Evolutionary conservation across 1,140 invertebrate genomes (phyloP), one percentile per base, ranked within the genome.

Genomic region (Aradophagus sp.): DNA sequence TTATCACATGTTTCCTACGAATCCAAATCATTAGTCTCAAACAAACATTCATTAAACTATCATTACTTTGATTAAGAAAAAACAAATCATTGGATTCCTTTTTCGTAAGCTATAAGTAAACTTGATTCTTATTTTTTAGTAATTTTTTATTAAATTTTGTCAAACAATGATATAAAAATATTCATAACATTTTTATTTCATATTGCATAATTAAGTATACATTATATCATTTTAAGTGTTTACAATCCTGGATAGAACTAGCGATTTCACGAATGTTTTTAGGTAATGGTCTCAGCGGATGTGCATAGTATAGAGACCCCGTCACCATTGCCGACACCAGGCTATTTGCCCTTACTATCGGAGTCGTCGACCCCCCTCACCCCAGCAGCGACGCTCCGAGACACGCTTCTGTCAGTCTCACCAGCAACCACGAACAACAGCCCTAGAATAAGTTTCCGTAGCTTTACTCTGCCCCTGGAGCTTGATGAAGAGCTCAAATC

Each of bases 201-300:
- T 23, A 23, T 23, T 4, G 20, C 8, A 5, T 23, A 23, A 23
- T 4, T 23, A 23, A 23, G n/a, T n/a, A n/a, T n/a, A n/a, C n/a
- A n/a, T n/a, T n/a, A n/a, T n/a, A n/a, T n/a, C n/a, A n/a, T n/a
- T n/a, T n/a, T n/a, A n/a, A n/a, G n/a, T n/a, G n/a, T n/a, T n/a
- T n/a, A n/a, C n/a, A n/a, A n/a, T 23, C 8, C 19, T 5, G n/a
- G 31, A 11, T 20, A 5, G 1, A 53, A 31, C 35, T 19, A n/a
- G 39, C 38, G 29, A 41, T 29, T 23, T 41, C 1, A 1, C 8
- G 12, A 35, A 39, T 58, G 19, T 58, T 53, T 34, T 0, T 58
- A 85, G 83, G 80, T 86, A 3, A 86, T 86, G 84, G 79, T 86
- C 2, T 82, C 79, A 0, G 84, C 84, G 1, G 84, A 86, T 56